Conservation (phyloP, 2,888 invertebrate species). For the Agriopis marginaria region DNA sequence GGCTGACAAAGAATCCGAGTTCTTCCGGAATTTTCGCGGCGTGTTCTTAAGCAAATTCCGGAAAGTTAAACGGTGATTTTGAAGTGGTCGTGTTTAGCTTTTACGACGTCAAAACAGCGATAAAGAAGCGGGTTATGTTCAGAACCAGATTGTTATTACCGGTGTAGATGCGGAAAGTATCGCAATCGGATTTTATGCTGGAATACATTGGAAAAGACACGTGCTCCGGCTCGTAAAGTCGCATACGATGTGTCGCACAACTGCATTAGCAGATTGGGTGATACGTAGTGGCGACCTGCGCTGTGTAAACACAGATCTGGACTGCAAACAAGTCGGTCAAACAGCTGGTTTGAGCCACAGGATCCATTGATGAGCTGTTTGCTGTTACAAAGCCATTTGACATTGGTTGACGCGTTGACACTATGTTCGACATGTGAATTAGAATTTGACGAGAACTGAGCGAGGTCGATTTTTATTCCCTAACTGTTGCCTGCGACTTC, state of each 20-base stretch:
- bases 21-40: constrained; percentile 19
- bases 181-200: constrained; percentile 34
- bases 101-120: constrained; percentile 37
- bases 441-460: background rate
- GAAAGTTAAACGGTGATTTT: constrained; percentile 31
- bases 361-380: constrained; percentile 27
- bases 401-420: constrained; percentile 2
- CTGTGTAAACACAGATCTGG: constrained; percentile 51
- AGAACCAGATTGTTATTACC: constrained; percentile 31
- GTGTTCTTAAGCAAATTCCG: constrained; percentile 34
- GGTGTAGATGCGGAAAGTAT: constrained; percentile 24
- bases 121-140: constrained; percentile 35
- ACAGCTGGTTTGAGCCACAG: constrained; percentile 27
- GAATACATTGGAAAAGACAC: constrained; percentile 26
- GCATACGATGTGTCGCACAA: constrained; percentile 20
- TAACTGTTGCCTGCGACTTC: background rate
- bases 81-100: constrained; percentile 33
- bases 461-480: background rate
- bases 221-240: constrained; percentile 39
- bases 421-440: background rate
- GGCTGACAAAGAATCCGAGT: constrained; percentile 23
- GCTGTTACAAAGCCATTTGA: constrained; percentile 13
- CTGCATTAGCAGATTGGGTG: constrained; percentile 62
- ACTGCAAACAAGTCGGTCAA: constrained; percentile 41
- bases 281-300: constrained; percentile 48